These are phyloP conservation scores for Sceloporus tristichus DNA, from an alignment of 2,113 vertebrate species.

Conservation along the genomic window DNA sequence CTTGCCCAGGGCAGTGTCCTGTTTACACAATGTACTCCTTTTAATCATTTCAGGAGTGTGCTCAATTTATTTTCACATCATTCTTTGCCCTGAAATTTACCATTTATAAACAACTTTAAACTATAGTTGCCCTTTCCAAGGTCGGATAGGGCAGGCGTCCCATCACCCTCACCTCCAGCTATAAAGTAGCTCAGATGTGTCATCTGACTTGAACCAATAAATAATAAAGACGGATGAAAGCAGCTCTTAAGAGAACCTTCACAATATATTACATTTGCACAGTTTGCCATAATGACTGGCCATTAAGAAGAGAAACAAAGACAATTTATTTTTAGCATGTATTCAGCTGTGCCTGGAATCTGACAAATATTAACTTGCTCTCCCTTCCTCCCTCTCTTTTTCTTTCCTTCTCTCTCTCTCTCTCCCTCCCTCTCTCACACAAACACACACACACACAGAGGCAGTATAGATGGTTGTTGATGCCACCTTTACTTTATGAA, in stretches of 20 bases:
- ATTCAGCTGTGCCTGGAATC: conserved; percentile 54
- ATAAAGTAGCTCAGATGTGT: conserved; percentile 74
- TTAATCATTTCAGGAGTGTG: conserved; percentile 68
- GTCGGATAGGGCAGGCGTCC: conserved; percentile 70
- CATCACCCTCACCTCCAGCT: conserved; percentile 73
- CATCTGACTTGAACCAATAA: conserved; percentile 70
- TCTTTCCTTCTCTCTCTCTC: not conserved
- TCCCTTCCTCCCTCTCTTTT: conserved; percentile 12
- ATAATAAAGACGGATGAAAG: conserved; percentile 75
- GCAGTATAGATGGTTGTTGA: conserved; percentile 4
- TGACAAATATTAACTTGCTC: conserved; percentile 33
- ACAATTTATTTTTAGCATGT: conserved; percentile 14
- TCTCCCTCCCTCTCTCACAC: too few relatives aligned
- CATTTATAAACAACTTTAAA: conserved; percentile 77
- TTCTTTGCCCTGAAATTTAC: conserved; percentile 71
- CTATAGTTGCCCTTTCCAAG: conserved; percentile 72
- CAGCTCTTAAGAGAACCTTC: conserved; percentile 67
- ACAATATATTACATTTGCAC: conserved; percentile 68
- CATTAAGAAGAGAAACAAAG: conserved; percentile 71
- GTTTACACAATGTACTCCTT: conserved; percentile 66
- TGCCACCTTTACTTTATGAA: not conserved
- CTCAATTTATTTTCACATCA: conserved; percentile 69
- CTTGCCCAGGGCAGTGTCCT: conserved; percentile 55
- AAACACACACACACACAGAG: too few relatives aligned
- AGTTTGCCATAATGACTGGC: conserved; percentile 59